Conservation (phyloP, 2,113 vertebrate species). For the Plecturocebus donacophilus region DNA sequence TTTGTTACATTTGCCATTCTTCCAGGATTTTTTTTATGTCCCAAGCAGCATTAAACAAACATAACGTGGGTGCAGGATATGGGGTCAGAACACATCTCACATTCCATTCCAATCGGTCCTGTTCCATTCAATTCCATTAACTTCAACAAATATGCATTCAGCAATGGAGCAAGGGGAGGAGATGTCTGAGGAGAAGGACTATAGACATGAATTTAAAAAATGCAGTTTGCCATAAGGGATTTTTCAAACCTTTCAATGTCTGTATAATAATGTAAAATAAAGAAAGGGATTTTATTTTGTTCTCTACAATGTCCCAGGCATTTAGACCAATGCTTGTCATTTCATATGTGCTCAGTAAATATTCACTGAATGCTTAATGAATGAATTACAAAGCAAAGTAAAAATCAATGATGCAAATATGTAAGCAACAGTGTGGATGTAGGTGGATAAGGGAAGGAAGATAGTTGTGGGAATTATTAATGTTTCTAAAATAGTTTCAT, state of each 20-base stretch:
- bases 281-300: conserved; percentile 18
- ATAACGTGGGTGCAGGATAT: not conserved
- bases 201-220: not conserved
- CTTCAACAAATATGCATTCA: not conserved
- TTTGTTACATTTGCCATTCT: not conserved
- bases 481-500: not conserved
- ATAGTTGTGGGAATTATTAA: not conserved
- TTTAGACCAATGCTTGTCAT: not conserved
- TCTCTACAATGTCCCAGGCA: not conserved
- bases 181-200: not conserved
- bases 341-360: not conserved
- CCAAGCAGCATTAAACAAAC: not conserved
- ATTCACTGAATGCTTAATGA: not conserved
- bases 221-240: not conserved
- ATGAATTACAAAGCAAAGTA: not conserved
- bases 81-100: not conserved
- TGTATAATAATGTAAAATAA: not conserved
- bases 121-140: not conserved
- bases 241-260: not conserved
- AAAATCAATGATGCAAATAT: conserved; percentile 1
- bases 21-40: not conserved
- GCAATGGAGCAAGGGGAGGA: not conserved
- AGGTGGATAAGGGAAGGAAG: not conserved
- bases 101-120: not conserved
- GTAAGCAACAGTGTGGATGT: not conserved